phyloP scores from a whole-genome alignment of 2,888 invertebrate species.

The Argynnis bischoffii region DNA sequence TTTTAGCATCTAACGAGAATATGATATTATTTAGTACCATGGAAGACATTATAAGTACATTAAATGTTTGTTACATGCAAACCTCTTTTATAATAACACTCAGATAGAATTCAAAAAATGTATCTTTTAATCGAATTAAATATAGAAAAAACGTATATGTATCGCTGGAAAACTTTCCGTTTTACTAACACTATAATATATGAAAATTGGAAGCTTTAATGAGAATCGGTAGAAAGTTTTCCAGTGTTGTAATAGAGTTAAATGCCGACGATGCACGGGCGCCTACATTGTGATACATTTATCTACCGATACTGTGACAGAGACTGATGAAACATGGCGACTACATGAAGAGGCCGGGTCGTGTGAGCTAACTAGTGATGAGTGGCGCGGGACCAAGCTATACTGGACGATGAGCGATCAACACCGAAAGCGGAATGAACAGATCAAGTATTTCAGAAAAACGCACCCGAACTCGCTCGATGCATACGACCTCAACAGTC shows the following conservation, averaged over 20 bases:
- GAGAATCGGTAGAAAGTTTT: conserved; percentile 72
- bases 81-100: conserved; percentile 40
- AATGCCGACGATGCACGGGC: conserved; percentile 73
- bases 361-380: conserved; percentile 69
- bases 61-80: conserved; percentile 48
- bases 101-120: conserved; percentile 56
- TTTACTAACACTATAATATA: conserved; percentile 58
- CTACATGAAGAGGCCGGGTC: conserved; percentile 76
- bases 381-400: conserved; percentile 71
- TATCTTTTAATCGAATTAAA: conserved; percentile 56
- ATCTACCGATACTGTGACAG: conserved; percentile 76
- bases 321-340: conserved; percentile 70
- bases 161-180: conserved; percentile 76
- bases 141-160: conserved; percentile 49
- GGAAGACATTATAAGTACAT: conserved; percentile 72
- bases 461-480: conserved; percentile 72
- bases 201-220: conserved; percentile 55
- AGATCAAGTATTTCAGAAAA: conserved; percentile 64
- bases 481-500: conserved; percentile 77
- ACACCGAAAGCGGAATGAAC: conserved; percentile 80
- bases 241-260: conserved; percentile 62
- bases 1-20: conserved; percentile 65
- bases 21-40: conserved; percentile 58
- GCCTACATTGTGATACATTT: conserved; percentile 82
- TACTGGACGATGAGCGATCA: conserved; percentile 71